Evolutionary conservation across 2,797 vertebrate species (phyloP).

Genomic region (Schizopygopsis malacanthus): DNA sequence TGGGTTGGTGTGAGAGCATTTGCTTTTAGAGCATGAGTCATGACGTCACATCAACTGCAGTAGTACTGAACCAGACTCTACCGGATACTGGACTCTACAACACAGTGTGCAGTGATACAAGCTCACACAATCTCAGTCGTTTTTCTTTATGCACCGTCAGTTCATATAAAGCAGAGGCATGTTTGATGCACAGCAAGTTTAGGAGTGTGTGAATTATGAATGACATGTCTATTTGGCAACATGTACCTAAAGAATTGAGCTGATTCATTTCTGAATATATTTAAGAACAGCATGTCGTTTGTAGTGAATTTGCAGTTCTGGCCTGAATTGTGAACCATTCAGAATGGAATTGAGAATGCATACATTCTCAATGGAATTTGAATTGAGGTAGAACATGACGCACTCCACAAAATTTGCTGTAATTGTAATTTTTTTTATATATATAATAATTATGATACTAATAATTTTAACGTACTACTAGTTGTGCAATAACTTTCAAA

Average conservation of each 20-base stretch:
- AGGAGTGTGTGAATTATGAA: conserved; percentile 50
- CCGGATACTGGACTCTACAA: not conserved
- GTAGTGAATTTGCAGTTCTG: not conserved
- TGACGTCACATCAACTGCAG: not conserved
- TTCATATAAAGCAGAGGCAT: conserved; percentile 34
- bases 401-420: not conserved
- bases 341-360: not conserved
- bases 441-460: not conserved
- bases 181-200: conserved; percentile 50
- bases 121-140: conserved; percentile 35
- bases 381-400: not conserved
- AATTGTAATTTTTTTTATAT: not conserved
- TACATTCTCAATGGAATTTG: not conserved
- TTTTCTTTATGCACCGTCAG: conserved; percentile 54
- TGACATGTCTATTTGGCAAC: conserved; percentile 30
- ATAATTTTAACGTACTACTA: not conserved
- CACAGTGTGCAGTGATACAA: conserved; percentile 18
- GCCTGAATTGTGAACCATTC: not conserved
- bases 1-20: conserved; percentile 1
- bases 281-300: conserved; percentile 9
- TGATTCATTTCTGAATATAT: conserved; percentile 13
- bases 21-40: not conserved
- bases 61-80: not conserved
- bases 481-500: not conserved
- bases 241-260: not conserved